Percentiles rank a stretch among this genome's conserved stretches.
These are phyloP conservation scores for Hippocampus kuda DNA, from an alignment of 2,797 vertebrate species.

Conservation along the genomic window DNA sequence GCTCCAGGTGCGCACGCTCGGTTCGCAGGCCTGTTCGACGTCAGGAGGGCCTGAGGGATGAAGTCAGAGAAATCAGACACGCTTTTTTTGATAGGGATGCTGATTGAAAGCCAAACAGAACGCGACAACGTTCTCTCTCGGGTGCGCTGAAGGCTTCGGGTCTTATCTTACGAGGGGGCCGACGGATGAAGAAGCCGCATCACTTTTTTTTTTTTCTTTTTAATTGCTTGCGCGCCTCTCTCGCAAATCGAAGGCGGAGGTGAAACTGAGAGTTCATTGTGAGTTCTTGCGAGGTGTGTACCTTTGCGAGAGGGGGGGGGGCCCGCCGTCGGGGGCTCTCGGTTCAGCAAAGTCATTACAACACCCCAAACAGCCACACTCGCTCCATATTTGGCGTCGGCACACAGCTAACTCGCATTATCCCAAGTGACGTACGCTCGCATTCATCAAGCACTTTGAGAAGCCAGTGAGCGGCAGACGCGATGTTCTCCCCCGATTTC, in stretches of 20 bases:
- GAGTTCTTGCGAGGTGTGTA: slow-evolving; percentile 62
- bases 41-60: slow-evolving; percentile 80
- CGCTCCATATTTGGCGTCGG: slow-evolving; percentile 70
- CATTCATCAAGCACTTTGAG: slow-evolving; percentile 68
- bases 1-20: slow-evolving; percentile 94
- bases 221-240: slow-evolving; percentile 19
- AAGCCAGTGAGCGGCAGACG: slow-evolving; percentile 63
- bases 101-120: neutral
- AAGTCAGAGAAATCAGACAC: slow-evolving; percentile 8
- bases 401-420: slow-evolving; percentile 65
- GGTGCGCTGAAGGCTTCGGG: neutral
- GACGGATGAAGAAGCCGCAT: slow-evolving; percentile 19
- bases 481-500: slow-evolving; percentile 64
- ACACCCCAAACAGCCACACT: slow-evolving; percentile 59
- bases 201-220: slow-evolving; percentile 15
- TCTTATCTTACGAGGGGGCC: neutral
- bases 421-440: slow-evolving; percentile 69
- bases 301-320: slow-evolving; percentile 38
- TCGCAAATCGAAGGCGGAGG: slow-evolving; percentile 41
- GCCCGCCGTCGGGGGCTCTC: slow-evolving; percentile 52
- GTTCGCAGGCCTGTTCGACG: slow-evolving; percentile 91
- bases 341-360: slow-evolving; percentile 58
- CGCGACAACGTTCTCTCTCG: neutral
- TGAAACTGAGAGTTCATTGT: slow-evolving; percentile 63
- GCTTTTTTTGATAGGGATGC: neutral